Evolutionary conservation across 2,113 vertebrate species (phyloP), one percentile per base, ranked within the genome.

Genomic region (Xiphias gladius): DNA sequence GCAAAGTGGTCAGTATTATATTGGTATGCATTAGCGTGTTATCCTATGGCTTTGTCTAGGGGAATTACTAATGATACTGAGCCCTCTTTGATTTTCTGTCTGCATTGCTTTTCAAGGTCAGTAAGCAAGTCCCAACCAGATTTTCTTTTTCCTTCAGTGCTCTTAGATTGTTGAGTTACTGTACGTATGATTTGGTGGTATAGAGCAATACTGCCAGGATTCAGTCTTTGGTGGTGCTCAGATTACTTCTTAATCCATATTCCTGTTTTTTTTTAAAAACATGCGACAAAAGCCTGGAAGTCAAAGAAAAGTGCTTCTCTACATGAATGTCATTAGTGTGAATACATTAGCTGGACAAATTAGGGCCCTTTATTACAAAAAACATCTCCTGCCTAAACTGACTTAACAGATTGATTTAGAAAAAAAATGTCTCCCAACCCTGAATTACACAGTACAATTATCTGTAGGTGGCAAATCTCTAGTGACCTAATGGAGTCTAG

Each of bases 1-100:
- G 59, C 41, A 67, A 73, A 80, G 41, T 62, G 71, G 46, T 20
- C 28, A 16, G 57, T 74, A 26, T 81, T 78, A 74, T 73, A 84
- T 84, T 69, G 48, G 82, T 74, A 83, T 78, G 73, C 82, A 81
- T 81, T 78, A 77, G 68, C 63, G 78, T 67, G 61, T 77, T 63
- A 84, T 74, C 68, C 63, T 26, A 17, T 67, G 54, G 73, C 82
- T 74, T 65, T 69, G 73, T 88, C 73, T 78, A 3, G 19, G 20
- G 35, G 81, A 83, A 68, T 80, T 67, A 65, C 73, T 69, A 66
- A 76, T 66, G 76, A 46, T 30, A 41, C 55, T 68, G 48, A 81
- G 41, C 41, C 52, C 64, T 46, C 78, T 84, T 82, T 78, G 69
- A 84, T 81, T 78, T 84, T 57, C 73, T 73, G 57, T 78, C 41